A percentile compares a stretch with the other conserved stretches of the same genome.
Evolutionary conservation across 2,888 invertebrate species (phyloP).

Genomic region (Frankliniella intonsa): DNA sequence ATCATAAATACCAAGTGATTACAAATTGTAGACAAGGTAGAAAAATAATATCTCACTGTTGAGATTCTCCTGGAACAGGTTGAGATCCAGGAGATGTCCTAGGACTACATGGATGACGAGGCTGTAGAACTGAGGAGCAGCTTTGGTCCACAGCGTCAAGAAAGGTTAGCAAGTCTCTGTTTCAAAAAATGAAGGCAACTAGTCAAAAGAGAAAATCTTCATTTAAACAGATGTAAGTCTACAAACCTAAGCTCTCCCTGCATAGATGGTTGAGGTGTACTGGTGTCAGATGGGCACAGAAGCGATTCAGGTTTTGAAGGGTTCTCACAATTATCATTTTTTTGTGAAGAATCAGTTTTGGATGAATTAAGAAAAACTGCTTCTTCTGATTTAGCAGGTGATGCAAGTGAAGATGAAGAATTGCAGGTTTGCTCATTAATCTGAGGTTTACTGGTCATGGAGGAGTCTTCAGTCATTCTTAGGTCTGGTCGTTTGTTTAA

Average conservation of each 20-base stretch:
- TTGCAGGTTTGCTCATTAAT: background rate
- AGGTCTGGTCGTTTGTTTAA: background rate
- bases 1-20: background rate
- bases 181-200: constrained; percentile 32
- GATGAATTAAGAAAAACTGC: background rate
- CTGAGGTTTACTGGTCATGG: background rate
- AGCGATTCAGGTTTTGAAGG: background rate
- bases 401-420: background rate
- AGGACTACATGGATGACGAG: constrained; percentile 47
- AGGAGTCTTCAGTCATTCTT: background rate
- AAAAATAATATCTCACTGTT: background rate
- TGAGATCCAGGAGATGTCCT: constrained; percentile 32
- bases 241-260: constrained; percentile 2
- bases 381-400: background rate
- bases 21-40: background rate
- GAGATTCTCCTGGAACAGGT: constrained; percentile 16
- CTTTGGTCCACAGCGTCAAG: constrained; percentile 62
- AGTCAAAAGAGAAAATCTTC: background rate
- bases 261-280: background rate
- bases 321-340: background rate
- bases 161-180: constrained; percentile 60
- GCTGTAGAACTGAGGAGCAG: constrained; percentile 49
- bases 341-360: background rate
- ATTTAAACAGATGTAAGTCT: background rate
- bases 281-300: background rate